Percentiles rank a stretch among this genome's conserved stretches.
These are phyloP conservation scores for Alloplasta piceator DNA, from an alignment of 2,888 invertebrate genomes.

Conservation along the genomic window DNA sequence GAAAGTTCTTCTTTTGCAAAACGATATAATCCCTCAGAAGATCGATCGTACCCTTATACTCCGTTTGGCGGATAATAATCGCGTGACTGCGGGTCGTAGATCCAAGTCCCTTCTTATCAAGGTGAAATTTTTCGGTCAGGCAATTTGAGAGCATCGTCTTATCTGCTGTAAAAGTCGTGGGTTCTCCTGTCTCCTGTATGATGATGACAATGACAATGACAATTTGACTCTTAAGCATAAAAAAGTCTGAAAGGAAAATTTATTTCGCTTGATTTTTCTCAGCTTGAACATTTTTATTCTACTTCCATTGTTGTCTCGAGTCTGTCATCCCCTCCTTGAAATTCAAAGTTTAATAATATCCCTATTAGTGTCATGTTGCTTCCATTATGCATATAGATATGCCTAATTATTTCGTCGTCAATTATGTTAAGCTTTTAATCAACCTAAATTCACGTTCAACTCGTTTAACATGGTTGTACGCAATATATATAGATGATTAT, in stretches of 20 bases:
- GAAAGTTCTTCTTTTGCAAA: too few species aligned
- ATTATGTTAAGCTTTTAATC: too few species aligned
- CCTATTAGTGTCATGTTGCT: too few species aligned
- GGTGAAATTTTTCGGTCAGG: conserved; percentile 11
- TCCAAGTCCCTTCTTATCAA: conserved; percentile 2
- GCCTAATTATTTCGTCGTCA: too few species aligned
- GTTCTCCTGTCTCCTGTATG: neutral
- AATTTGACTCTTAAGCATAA: neutral
- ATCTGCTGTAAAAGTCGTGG: neutral
- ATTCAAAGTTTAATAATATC: too few species aligned
- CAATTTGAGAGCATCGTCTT: neutral
- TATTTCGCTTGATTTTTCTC: too few species aligned
- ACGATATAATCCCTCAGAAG: neutral
- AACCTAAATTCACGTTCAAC: neutral
- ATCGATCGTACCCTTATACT: conserved; percentile 17
- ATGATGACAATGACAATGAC: too few species aligned
- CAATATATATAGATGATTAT: neutral
- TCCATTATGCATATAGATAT: too few species aligned
- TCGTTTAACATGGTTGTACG: conserved; percentile 4
- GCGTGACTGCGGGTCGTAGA: conserved; percentile 39
- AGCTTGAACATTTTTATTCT: too few species aligned
- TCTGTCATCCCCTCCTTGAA: too few species aligned
- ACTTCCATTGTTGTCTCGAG: too few species aligned
- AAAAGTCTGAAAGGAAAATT: neutral
- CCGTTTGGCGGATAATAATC: conserved; percentile 35